These are phyloP conservation scores for Lipotes vexillifer DNA, from an alignment of 2,113 vertebrate species.

Conservation along the genomic window DNA sequence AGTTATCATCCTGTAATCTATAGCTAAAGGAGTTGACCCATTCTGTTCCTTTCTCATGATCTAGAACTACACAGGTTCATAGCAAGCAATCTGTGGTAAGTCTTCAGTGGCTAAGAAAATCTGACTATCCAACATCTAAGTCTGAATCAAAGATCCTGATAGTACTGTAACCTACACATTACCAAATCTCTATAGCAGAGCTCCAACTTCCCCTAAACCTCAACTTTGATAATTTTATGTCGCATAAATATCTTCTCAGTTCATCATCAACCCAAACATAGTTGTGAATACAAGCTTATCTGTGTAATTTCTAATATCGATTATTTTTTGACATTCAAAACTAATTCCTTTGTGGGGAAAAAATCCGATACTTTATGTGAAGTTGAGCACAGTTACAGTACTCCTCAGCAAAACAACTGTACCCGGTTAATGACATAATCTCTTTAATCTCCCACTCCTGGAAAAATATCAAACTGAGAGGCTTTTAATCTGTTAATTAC, in stretches of 20 bases:
- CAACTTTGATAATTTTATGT: neutral
- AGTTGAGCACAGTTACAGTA: neutral
- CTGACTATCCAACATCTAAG: neutral
- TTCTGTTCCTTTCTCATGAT: neutral
- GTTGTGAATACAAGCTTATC: neutral
- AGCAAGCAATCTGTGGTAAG: neutral
- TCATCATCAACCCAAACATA: neutral
- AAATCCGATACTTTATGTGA: neutral
- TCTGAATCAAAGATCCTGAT: neutral
- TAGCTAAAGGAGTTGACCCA: neutral
- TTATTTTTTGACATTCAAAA: slow-evolving; percentile 22
- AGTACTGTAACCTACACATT: neutral
- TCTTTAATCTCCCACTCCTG: neutral
- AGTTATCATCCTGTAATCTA: neutral
- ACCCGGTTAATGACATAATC: neutral
- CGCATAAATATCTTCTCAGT: neutral
- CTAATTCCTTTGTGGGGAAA: neutral
- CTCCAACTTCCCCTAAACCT: neutral
- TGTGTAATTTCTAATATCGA: neutral
- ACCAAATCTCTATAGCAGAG: neutral
- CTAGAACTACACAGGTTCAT: neutral
- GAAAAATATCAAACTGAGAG: neutral
- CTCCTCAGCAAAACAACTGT: neutral
- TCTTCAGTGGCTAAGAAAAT: neutral
- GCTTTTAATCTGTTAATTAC: neutral